Conservation (phyloP, 2,113 vertebrate species). For the Gracilinanus agilis region DNA sequence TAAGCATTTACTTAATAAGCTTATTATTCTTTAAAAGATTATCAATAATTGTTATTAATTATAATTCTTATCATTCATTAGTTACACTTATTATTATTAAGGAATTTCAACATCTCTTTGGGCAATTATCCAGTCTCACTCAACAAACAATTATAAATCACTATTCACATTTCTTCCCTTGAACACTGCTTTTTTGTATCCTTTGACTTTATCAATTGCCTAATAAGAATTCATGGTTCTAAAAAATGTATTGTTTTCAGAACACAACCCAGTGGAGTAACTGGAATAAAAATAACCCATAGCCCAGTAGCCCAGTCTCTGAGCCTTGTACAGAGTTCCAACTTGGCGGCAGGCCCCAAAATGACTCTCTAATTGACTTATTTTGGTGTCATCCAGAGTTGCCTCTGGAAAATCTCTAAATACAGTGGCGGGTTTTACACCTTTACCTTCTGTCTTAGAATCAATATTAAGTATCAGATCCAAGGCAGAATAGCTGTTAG, state of each 20-base stretch:
- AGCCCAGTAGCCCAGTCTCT: not conserved
- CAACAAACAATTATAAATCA: not conserved
- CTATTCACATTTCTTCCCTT: not conserved
- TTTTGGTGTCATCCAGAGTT: not conserved
- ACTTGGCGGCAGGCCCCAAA: not conserved
- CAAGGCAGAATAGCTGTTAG: too few species aligned
- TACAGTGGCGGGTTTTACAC: too few species aligned
- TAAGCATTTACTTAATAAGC: not conserved
- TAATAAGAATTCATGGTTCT: not conserved
- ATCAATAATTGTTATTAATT: not conserved
- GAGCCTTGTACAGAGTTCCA: not conserved
- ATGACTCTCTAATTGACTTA: not conserved
- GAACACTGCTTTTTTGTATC: not conserved
- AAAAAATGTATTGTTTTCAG: not conserved
- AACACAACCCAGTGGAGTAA: not conserved
- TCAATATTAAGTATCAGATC: too few species aligned
- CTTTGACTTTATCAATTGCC: not conserved
- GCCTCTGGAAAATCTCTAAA: not conserved
- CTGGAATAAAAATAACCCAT: not conserved
- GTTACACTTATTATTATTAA: not conserved
- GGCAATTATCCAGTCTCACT: not conserved
- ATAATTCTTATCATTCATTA: not conserved
- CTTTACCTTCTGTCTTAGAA: too few species aligned
- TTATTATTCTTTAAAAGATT: not conserved
- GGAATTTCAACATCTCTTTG: not conserved